phyloP scores from a whole-genome alignment of 2,888 invertebrate genomes.

The Pelosia muscerda region DNA sequence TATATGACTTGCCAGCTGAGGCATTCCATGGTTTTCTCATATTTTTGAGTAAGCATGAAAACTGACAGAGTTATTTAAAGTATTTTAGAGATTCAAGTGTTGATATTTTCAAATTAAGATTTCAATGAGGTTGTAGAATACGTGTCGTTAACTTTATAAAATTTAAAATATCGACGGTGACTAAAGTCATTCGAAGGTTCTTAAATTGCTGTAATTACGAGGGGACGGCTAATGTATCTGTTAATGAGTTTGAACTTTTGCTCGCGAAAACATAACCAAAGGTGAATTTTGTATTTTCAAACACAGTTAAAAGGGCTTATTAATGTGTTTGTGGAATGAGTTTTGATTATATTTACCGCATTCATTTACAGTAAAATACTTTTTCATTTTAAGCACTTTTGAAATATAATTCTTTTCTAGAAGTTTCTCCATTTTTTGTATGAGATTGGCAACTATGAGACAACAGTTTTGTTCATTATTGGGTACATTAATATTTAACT shows the following conservation, averaged over 20 bases:
- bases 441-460: no score
- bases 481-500: no score
- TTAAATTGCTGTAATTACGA: slow-evolving; percentile 23
- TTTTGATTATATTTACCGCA: neutral
- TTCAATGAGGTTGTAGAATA: neutral
- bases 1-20: no score
- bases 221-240: slow-evolving; percentile 19
- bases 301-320: neutral
- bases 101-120: neutral
- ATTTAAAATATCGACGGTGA: slow-evolving; percentile 11
- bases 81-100: neutral
- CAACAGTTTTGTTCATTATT: no score
- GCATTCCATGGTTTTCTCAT: no score
- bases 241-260: slow-evolving; percentile 23
- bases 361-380: neutral
- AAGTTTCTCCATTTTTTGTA: no score
- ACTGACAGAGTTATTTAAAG: neutral
- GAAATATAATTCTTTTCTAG: no score
- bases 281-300: slow-evolving; percentile 11
- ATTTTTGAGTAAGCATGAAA: neutral
- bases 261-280: slow-evolving; percentile 7
- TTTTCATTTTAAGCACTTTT: neutral
- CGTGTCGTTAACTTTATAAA: neutral
- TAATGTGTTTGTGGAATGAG: neutral
- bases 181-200: slow-evolving; percentile 11